phyloP scores from a whole-genome alignment of 2,888 invertebrate genomes.

The Andrena bucephala region DNA sequence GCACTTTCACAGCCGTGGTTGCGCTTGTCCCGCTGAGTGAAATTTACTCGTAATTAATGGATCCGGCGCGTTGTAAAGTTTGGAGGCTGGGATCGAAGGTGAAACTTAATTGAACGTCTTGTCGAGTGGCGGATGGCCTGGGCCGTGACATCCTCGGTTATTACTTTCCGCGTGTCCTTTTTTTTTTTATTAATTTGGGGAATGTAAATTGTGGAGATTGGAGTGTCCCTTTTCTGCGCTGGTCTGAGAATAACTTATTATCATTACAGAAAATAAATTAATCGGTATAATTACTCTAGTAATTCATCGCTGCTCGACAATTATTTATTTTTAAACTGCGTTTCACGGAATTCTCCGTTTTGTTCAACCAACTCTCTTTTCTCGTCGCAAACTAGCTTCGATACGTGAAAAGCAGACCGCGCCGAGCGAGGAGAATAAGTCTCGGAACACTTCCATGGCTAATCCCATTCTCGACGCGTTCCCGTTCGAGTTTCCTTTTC shows the following conservation, averaged over 20 bases:
- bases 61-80: neutral
- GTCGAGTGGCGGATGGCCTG: neutral
- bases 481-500: constrained; percentile 19
- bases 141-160: neutral
- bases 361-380: too few relatives aligned
- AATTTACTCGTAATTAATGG: constrained; percentile 4
- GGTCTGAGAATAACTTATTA: neutral
- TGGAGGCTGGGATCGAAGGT: neutral
- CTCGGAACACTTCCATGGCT: neutral
- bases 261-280: too few relatives aligned
- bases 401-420: too few relatives aligned
- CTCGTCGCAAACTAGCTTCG: too few relatives aligned
- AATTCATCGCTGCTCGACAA: too few relatives aligned
- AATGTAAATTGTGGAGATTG: neutral
- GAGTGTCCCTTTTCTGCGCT: neutral
- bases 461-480: neutral
- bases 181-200: neutral
- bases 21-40: neutral
- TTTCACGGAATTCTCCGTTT: too few relatives aligned
- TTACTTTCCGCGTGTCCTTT: neutral
- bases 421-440: neutral
- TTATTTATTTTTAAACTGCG: too few relatives aligned
- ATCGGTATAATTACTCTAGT: too few relatives aligned
- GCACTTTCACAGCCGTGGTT: constrained; percentile 14
- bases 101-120: constrained; percentile 10